Base-by-base conservation (phyloP, 2,888 invertebrate genomes). In the Drosophila bunnanda region DNA sequence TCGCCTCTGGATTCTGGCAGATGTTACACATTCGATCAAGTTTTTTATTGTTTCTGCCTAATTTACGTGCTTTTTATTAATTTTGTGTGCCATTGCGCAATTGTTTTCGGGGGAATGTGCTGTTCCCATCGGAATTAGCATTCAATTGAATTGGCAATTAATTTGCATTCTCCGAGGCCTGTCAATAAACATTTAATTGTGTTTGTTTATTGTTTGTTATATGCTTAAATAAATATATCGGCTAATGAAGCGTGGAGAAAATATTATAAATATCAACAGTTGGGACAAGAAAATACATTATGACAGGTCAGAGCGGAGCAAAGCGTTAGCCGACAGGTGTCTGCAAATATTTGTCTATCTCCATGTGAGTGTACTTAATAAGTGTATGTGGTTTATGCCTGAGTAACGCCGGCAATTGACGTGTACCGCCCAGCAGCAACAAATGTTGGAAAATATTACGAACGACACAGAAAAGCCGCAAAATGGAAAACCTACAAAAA, bases 351-450 rank as follows among this genome's bases (percentile, higher is more conserved):
- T 84, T 88, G 87, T 80, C 72, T 72, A 79, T 83, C 79, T 71
- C 68, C 74, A 71, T 70, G 50, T 36, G 56, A 67, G 59, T 32
- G 56, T 66, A 46, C 68, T 46, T 39, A 68, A 68, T 66, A 54
- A 28, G 67, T 75, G 50, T 84, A 72, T 82, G 72, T 85, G 82
- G 50, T 73, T 78, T 80, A 88, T 88, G 83, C 83, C 74, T 84
- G 83, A 86, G 81, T 88, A 83, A 88, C 83, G 81, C 75, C 83
- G 64, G 83, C 83, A 83, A 88, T 83, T 83, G 83, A 83, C 83
- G 78, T 82, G 75, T 69, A 70, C 64, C 85, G 74, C 64, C 74
- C 73, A 73, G 56, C 43, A 69, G 41, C 55, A 52, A 54, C 52
- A 46, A 46, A 48, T 25, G 43, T 1, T 64, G 39, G 20, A 68